Percentiles rank a stretch among this genome's conserved stretches.
Evolutionary conservation across 2,888 invertebrate genomes (phyloP).

Genomic region (Anorthoa munda): DNA sequence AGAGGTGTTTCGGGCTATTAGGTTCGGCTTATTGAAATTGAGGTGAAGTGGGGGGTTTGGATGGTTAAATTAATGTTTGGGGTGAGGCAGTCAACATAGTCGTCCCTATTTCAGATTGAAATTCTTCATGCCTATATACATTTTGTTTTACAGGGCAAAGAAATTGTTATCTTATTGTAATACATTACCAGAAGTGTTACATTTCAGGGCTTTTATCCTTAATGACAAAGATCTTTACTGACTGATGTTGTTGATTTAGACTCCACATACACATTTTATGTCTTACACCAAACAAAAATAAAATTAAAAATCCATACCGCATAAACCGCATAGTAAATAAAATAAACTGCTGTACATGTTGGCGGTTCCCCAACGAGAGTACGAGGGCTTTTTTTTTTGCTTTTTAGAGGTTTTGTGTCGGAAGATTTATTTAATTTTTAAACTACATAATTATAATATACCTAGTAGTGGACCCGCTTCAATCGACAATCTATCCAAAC

Average conservation of each 20-base stretch:
- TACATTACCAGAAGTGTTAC: background rate
- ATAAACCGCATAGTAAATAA: no score
- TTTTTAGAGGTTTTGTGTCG: no score
- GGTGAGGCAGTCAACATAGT: background rate
- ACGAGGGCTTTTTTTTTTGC: no score
- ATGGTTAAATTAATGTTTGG: background rate
- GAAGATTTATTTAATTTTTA: no score
- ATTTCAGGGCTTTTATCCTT: background rate
- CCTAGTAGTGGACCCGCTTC: no score
- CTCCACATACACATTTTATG: no score
- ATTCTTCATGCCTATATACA: background rate
- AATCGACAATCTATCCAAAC: no score
- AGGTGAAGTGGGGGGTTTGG: conserved; percentile 14
- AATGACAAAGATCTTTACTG: background rate
- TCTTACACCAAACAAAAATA: no score
- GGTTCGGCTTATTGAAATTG: conserved; percentile 48
- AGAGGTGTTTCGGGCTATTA: conserved; percentile 26
- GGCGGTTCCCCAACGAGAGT: no score
- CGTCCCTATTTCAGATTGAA: background rate
- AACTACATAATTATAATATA: no score
- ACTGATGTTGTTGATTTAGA: background rate
- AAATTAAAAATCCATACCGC: no score
- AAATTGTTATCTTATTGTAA: conserved; percentile 7
- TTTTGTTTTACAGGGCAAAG: background rate
- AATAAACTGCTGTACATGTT: no score